A percentile compares a stretch with the other conserved stretches of the same genome.
Evolutionary conservation across 2,113 vertebrate genomes (phyloP).

Genomic region (Mastomys natalensis): DNA sequence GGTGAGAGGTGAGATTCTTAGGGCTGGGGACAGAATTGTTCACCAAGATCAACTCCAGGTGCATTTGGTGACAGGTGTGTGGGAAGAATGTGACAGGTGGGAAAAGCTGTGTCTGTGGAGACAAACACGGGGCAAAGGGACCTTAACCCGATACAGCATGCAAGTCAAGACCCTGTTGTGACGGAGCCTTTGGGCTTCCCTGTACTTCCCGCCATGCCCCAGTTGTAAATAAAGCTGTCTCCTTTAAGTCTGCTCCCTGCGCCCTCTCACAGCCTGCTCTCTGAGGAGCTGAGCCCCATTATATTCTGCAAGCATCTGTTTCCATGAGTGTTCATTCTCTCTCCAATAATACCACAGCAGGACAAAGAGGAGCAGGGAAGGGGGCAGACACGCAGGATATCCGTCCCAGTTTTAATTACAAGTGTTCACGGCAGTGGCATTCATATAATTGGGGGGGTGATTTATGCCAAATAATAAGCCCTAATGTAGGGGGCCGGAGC

Average conservation of each 20-base stretch:
- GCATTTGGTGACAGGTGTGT: neutral
- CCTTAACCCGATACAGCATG: neutral
- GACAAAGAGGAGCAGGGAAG: slow-evolving; percentile 79
- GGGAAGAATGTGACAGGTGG: neutral
- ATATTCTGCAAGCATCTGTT: slow-evolving; percentile 80
- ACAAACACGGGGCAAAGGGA: neutral
- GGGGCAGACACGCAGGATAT: slow-evolving; percentile 77
- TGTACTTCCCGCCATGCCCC: slow-evolving; percentile 60
- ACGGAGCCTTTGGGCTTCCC: slow-evolving; percentile 61
- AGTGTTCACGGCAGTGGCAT: slow-evolving; percentile 75
- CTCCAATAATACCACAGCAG: slow-evolving; percentile 78
- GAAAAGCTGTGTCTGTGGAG: neutral
- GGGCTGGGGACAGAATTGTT: neutral
- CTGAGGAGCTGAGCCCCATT: slow-evolving; percentile 75
- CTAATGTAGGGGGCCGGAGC: slow-evolving; percentile 71
- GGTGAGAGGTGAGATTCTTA: neutral
- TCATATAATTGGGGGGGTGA: slow-evolving; percentile 79
- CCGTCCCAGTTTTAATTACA: slow-evolving; percentile 82
- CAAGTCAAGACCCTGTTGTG: neutral
- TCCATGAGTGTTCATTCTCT: slow-evolving; percentile 77
- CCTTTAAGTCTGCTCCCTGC: slow-evolving; percentile 68
- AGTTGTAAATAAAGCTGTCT: slow-evolving; percentile 71
- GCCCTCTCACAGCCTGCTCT: slow-evolving; percentile 75
- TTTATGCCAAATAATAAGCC: slow-evolving; percentile 76
- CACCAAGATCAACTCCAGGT: neutral